These are phyloP conservation scores for Myodes glareolus DNA, from an alignment of 2,113 vertebrate species.

Conservation along the genomic window DNA sequence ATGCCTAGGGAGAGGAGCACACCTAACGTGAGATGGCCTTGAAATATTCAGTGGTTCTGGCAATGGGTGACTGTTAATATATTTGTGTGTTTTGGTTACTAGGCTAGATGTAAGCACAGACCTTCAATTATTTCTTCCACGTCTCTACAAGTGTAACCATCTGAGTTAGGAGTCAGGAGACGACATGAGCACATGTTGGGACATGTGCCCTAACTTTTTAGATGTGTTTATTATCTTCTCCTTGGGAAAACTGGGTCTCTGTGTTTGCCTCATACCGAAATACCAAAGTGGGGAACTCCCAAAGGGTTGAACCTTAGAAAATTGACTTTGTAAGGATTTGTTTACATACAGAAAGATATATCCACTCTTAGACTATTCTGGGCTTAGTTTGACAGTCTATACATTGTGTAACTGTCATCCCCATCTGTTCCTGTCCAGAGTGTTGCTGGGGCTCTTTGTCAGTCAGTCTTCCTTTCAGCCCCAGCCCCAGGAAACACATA, in stretches of 20 bases:
- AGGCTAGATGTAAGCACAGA: neutral
- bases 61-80: neutral
- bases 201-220: neutral
- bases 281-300: neutral
- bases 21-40: neutral
- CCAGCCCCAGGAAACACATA: neutral
- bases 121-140: neutral
- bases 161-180: neutral
- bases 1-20: neutral
- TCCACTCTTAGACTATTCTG: neutral
- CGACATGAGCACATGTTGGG: neutral
- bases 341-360: neutral
- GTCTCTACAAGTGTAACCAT: neutral
- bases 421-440: no score
- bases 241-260: neutral
- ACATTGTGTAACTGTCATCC: neutral
- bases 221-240: neutral
- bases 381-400: neutral
- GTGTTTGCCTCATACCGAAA: neutral
- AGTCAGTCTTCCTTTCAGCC: neutral
- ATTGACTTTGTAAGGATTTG: neutral
- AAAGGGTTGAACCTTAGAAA: neutral
- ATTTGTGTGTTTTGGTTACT: neutral
- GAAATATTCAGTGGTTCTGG: neutral
- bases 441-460: neutral